Conservation (phyloP, 1,140 invertebrate genomes). For the fruit fly (Drosophila melanogaster) region Release_6_plus_ISO1_MT NT_033777.3:6539501-6540000, state of each 20-base stretch:
- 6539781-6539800: constrained; percentile 35
- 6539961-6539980: too few species aligned
- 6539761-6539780: constrained; percentile 71
- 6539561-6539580: constrained; percentile 83
- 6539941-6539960: too few species aligned
- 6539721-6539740: constrained; percentile 52
- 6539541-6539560: constrained; percentile 57
- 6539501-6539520: constrained; percentile 46
- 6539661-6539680: constrained; percentile 58
- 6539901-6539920: constrained; percentile 34
- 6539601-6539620: constrained; percentile 49
- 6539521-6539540: constrained; percentile 14
- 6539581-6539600: constrained; percentile 79
- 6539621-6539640: constrained; percentile 18
- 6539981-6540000: too few species aligned
- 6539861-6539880: constrained; percentile 10
- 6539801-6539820: neutral
- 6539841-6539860: constrained; percentile 6
- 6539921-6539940: constrained; percentile 6
- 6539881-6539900: constrained; percentile 27
- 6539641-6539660: constrained; percentile 52
- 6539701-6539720: constrained; percentile 29
- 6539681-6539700: constrained; percentile 13
- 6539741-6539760: constrained; percentile 62
- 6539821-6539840: constrained; percentile 17